Conservation (phyloP, 2,888 invertebrate species). For the Muscina levida region DNA sequence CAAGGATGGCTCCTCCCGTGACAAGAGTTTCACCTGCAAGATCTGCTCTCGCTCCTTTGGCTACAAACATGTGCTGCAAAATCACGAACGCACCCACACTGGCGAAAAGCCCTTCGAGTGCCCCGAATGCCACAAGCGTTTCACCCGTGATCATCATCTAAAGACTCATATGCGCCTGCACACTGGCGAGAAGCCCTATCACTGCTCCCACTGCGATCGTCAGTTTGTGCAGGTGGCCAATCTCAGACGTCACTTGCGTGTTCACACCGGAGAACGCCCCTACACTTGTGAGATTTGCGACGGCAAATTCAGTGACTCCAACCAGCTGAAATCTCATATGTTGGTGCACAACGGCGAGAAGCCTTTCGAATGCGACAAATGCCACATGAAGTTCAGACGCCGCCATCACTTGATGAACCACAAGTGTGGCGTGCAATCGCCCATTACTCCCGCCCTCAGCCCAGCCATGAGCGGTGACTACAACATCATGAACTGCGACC, state of each 20-base stretch:
- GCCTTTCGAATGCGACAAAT: conserved; percentile 90
- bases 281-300: conserved; percentile 93
- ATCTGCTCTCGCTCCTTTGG: conserved; percentile 94
- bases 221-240: conserved; percentile 97
- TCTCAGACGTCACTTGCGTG: conserved; percentile 91
- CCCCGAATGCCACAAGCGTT: conserved; percentile 93
- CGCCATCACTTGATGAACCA: conserved; percentile 93
- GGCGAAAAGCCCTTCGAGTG: conserved; percentile 97
- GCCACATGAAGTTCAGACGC: conserved; percentile 89
- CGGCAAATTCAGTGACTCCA: conserved; percentile 93
- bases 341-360: conserved; percentile 95
- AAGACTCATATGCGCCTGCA: conserved; percentile 96
- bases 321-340: conserved; percentile 94
- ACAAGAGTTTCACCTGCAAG: conserved; percentile 93
- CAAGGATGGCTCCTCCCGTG: conserved; percentile 82
- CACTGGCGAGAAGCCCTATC: conserved; percentile 96
- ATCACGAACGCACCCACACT: conserved; percentile 96
- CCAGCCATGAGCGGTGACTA: conserved; percentile 77
- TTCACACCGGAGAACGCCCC: conserved; percentile 95
- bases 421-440: conserved; percentile 84
- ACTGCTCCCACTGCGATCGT: conserved; percentile 94
- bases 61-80: conserved; percentile 96
- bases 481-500: conserved; percentile 71
- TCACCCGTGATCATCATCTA: conserved; percentile 95
- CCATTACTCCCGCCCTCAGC: conserved; percentile 77